Base-by-base conservation (phyloP, 2,888 invertebrate genomes). In the Pasiphila rectangulata region DNA sequence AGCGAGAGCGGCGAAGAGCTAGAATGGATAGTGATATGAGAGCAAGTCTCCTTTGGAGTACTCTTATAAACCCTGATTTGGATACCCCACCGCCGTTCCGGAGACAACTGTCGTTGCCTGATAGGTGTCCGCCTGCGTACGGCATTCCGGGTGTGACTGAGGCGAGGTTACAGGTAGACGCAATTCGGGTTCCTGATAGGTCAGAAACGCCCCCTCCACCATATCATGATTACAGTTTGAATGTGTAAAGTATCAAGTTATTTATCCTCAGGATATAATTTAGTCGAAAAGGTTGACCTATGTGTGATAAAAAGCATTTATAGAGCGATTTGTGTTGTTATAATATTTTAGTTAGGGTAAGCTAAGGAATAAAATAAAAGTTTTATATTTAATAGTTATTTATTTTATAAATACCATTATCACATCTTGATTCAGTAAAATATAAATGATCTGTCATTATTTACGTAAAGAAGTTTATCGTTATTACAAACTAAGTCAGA, bases 131-230 rank as follows among this genome's bases (percentile, higher is more conserved):
- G 2, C 61, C n/a, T n/a, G n/a, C 74, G 13, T 78, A 75, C 37
- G 76, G 77, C 1, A 49, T 82, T 30, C 77, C 79, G 1, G 64
- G 65, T 0, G 64, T 64, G 0, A 62, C 67, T 2, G 77, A 74
- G 36, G 65, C 77, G 5, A 64, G 67, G 2, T 42, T 76, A 16
- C 77, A 74, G 13, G 74, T 70, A 2, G 83, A 83, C 41, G 79
- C 81, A 4, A 71, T 85, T 3, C 63, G 79, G 2, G 29, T 77
- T 4, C 79, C 79, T 0, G 64, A 69, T 50, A 63, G 84, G 38
- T 57, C 76, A 4, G 89, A 89, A 54, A 89, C 89, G 0, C 89
- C 89, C 0, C 89, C 89, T 0, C 89, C 89, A 1, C 83, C 89
- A 0, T 89, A 89, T 53, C 67, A 78, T 38, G 86, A 88, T 46